A percentile compares a stretch with the other conserved stretches of the same genome.
Evolutionary conservation across 2,888 invertebrate genomes (phyloP).

Genomic region (Pristionchus entomophagus): DNA sequence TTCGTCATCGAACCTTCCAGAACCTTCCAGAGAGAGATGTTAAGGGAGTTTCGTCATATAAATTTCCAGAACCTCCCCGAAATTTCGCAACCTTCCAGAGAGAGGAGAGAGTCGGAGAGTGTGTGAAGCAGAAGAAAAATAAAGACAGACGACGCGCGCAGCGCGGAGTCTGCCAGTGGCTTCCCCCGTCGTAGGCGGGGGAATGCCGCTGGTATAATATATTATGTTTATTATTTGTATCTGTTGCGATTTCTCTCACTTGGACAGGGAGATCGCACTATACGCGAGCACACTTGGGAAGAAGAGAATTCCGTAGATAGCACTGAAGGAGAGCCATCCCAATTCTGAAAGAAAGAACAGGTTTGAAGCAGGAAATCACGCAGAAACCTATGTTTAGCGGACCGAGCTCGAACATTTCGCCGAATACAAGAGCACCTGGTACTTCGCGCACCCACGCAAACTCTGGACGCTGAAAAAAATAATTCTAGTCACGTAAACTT

Average conservation of each 20-base stretch:
- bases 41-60: too few relatives aligned
- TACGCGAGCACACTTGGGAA: neutral
- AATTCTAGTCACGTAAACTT: neutral
- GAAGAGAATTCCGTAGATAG: neutral
- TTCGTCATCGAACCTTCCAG: too few relatives aligned
- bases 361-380: neutral
- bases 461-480: neutral
- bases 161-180: too few relatives aligned
- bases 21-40: too few relatives aligned
- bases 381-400: neutral
- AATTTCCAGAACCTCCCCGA: too few relatives aligned
- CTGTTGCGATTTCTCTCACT: neutral
- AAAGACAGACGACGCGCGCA: too few relatives aligned
- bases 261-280: neutral
- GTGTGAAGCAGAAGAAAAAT: too few relatives aligned
- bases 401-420: neutral
- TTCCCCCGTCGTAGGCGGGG: too few relatives aligned
- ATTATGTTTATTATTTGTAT: neutral
- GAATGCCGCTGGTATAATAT: too few relatives aligned
- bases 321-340: neutral
- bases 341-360: neutral
- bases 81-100: too few relatives aligned
- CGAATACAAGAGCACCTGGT: neutral
- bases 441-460: neutral
- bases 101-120: too few relatives aligned